Conservation (phyloP, 2,113 vertebrate species). For the Sinocyclocheilus grahami region DNA sequence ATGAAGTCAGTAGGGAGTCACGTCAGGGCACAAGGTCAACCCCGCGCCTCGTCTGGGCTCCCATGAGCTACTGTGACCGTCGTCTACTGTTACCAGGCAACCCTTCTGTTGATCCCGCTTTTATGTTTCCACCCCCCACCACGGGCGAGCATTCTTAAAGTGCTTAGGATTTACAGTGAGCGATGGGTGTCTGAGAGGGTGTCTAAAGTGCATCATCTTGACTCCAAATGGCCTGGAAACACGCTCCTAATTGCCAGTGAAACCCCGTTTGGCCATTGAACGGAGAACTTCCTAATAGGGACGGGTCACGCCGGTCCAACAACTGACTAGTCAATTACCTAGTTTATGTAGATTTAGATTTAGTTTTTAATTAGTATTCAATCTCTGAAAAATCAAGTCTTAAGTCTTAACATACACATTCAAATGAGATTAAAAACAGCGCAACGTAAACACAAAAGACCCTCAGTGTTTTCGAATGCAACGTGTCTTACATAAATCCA, state of each 20-base stretch:
- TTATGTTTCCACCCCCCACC: slow-evolving; percentile 36
- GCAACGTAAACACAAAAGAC: no score
- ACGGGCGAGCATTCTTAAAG: slow-evolving; percentile 57
- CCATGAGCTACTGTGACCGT: slow-evolving; percentile 39
- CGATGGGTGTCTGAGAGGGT: slow-evolving; percentile 27
- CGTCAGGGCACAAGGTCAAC: slow-evolving; percentile 28
- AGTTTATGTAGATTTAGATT: neutral
- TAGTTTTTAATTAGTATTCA: no score
- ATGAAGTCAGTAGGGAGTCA: slow-evolving; percentile 1
- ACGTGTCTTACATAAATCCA: no score
- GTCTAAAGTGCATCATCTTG: slow-evolving; percentile 46
- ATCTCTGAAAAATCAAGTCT: no score
- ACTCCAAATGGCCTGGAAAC: slow-evolving; percentile 45
- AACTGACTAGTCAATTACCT: neutral
- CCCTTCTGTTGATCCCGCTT: slow-evolving; percentile 55
- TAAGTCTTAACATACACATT: no score
- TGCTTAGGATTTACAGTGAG: slow-evolving; percentile 60
- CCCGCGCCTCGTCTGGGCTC: slow-evolving; percentile 39
- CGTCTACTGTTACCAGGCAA: slow-evolving; percentile 53
- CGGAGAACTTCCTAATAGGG: neutral
- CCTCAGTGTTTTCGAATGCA: no score
- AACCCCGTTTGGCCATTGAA: neutral
- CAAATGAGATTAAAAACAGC: no score
- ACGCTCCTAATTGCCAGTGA: neutral
- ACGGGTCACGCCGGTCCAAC: neutral